Conservation (phyloP, 2,888 invertebrate species). For the Hesperia comma region DNA sequence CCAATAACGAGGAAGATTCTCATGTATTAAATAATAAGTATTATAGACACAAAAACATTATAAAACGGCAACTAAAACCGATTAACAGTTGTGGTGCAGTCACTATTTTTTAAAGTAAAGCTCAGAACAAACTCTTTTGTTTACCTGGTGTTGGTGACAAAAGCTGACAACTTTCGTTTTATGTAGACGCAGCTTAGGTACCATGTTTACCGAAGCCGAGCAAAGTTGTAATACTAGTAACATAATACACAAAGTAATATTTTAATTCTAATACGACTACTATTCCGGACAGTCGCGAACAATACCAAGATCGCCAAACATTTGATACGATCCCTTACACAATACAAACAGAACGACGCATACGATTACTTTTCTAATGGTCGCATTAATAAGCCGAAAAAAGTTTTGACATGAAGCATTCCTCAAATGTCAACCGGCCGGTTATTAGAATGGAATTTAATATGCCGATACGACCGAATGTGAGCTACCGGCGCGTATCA, state of each 20-base stretch:
- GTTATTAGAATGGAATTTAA: slow-evolving; percentile 73
- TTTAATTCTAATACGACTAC: too few species aligned
- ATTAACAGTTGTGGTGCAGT: too few species aligned
- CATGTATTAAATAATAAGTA: too few species aligned
- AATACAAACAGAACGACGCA: slow-evolving; percentile 31
- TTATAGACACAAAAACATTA: too few species aligned
- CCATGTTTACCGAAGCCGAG: too few species aligned
- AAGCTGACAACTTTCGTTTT: too few species aligned
- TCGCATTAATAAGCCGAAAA: slow-evolving; percentile 35
- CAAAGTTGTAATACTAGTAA: neutral
- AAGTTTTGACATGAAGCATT: slow-evolving; percentile 40
- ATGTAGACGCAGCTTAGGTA: too few species aligned
- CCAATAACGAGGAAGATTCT: too few species aligned
- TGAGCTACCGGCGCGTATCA: slow-evolving; percentile 65
- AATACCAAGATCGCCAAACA: slow-evolving; percentile 1
- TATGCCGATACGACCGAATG: slow-evolving; percentile 56
- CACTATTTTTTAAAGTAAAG: too few species aligned
- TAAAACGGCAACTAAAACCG: too few species aligned
- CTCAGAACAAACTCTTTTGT: too few species aligned
- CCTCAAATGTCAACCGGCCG: slow-evolving; percentile 58
- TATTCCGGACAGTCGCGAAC: neutral
- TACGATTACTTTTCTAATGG: slow-evolving; percentile 33
- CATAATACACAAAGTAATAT: neutral
- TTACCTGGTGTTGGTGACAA: too few species aligned
- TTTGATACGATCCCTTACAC: neutral